phyloP scores from a whole-genome alignment of 1,140 invertebrate genomes.

The Cepaea nemoralis region DNA sequence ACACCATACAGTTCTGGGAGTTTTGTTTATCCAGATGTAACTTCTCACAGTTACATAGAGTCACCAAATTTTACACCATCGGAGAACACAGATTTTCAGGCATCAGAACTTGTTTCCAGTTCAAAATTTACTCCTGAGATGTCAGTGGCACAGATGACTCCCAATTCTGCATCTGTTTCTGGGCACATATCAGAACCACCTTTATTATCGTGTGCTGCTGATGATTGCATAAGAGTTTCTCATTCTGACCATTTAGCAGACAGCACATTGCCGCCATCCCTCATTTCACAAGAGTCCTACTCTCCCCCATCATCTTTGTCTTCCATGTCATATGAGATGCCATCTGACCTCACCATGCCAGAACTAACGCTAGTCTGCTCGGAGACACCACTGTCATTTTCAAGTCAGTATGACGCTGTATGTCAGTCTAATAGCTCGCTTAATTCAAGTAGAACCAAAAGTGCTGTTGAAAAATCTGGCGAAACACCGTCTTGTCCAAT shows the following conservation, averaged over 20 bases:
- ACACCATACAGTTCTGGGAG: background rate
- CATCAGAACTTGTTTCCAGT: background rate
- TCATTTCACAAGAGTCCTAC: background rate
- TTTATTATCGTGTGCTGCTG: conserved; percentile 22
- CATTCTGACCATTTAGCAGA: background rate
- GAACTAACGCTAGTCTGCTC: background rate
- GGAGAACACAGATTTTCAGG: background rate
- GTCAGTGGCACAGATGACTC: background rate
- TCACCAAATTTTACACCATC: background rate
- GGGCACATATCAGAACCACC: conserved; percentile 5
- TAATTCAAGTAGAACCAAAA: background rate
- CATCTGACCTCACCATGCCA: background rate
- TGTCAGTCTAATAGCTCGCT: background rate
- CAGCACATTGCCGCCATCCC: background rate
- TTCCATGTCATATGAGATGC: background rate
- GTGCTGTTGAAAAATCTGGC: background rate
- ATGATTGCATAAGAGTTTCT: conserved; percentile 7
- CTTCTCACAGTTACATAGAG: background rate
- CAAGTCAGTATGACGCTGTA: background rate
- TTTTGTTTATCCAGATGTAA: background rate
- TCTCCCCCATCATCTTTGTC: conserved; percentile 2
- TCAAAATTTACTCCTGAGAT: conserved; percentile 4
- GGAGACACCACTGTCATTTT: background rate
- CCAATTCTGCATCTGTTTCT: background rate
- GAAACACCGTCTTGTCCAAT: background rate